phyloP scores from a whole-genome alignment of 2,888 invertebrate species.

The Hartigia nigra region DNA sequence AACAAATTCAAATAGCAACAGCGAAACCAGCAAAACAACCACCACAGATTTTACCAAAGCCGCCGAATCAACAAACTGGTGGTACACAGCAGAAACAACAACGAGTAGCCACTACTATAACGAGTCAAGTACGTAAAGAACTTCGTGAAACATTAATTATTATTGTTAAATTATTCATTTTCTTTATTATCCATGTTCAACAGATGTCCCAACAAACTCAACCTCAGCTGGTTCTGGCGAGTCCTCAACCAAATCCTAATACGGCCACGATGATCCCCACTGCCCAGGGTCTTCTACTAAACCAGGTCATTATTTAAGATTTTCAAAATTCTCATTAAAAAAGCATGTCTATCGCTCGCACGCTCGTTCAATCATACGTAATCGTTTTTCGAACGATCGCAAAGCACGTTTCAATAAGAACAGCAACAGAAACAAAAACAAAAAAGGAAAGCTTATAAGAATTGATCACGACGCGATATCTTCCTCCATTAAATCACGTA shows the following conservation, averaged over 20 bases:
- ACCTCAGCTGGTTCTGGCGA: constrained; percentile 65
- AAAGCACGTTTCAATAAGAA: background rate
- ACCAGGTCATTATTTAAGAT: constrained; percentile 56
- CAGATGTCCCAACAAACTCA: constrained; percentile 65
- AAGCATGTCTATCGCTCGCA: constrained; percentile 1
- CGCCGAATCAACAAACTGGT: constrained; percentile 62
- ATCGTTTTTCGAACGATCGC: background rate
- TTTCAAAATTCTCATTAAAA: background rate
- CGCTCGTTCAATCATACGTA: background rate
- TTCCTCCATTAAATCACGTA: background rate
- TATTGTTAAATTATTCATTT: background rate
- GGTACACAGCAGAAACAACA: constrained; percentile 58
- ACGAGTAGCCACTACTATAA: constrained; percentile 61
- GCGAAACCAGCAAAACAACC: constrained; percentile 67
- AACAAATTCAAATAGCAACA: constrained; percentile 62
- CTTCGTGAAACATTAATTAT: background rate
- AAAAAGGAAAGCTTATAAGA: background rate
- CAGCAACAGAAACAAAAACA: background rate
- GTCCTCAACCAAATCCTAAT: constrained; percentile 63
- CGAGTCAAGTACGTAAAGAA: constrained; percentile 53
- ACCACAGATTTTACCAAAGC: constrained; percentile 74
- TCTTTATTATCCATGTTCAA: constrained; percentile 20
- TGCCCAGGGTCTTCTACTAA: constrained; percentile 64
- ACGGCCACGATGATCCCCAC: constrained; percentile 64
- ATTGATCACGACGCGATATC: background rate